Evolutionary conservation across 2,888 invertebrate genomes (phyloP).

Genomic region (Palloptera scutellata): DNA sequence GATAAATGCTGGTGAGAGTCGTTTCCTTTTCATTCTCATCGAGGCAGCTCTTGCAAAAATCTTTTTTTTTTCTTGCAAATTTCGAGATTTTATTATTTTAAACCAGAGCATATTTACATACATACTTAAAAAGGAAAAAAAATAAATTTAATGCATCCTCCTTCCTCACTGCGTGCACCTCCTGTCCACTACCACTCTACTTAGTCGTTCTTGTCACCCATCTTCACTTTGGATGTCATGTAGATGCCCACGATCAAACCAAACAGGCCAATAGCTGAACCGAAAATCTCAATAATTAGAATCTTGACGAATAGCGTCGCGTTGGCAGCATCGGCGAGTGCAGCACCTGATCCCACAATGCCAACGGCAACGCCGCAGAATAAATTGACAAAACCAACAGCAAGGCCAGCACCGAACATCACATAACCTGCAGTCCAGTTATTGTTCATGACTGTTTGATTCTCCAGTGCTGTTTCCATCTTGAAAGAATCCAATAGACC

Average conservation of each 20-base stretch:
- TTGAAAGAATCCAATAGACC: conserved; percentile 74
- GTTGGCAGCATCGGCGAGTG: conserved; percentile 97
- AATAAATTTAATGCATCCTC: too few relatives aligned
- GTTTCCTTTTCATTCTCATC: too few relatives aligned
- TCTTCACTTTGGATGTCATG: conserved; percentile 84
- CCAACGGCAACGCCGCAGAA: conserved; percentile 94
- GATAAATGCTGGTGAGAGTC: too few relatives aligned
- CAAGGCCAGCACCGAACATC: conserved; percentile 95
- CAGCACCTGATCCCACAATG: conserved; percentile 98
- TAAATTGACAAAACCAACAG: conserved; percentile 94
- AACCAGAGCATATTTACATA: too few relatives aligned
- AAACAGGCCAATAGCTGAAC: conserved; percentile 98
- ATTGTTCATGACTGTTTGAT: conserved; percentile 65
- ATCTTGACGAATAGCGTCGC: conserved; percentile 96
- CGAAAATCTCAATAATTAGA: conserved; percentile 98
- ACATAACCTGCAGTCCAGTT: conserved; percentile 90
- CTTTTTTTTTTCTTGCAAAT: too few relatives aligned
- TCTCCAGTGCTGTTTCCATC: conserved; percentile 48
- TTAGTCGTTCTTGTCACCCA: conserved; percentile 70
- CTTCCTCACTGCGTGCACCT: not conserved
- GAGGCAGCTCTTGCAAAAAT: too few relatives aligned
- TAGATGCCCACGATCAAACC: conserved; percentile 98
- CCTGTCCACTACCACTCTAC: too few relatives aligned
- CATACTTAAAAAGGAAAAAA: too few relatives aligned
- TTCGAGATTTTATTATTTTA: too few relatives aligned